phyloP scores from a whole-genome alignment of 2,113 vertebrate genomes.

The Periophthalmus modestus region DNA sequence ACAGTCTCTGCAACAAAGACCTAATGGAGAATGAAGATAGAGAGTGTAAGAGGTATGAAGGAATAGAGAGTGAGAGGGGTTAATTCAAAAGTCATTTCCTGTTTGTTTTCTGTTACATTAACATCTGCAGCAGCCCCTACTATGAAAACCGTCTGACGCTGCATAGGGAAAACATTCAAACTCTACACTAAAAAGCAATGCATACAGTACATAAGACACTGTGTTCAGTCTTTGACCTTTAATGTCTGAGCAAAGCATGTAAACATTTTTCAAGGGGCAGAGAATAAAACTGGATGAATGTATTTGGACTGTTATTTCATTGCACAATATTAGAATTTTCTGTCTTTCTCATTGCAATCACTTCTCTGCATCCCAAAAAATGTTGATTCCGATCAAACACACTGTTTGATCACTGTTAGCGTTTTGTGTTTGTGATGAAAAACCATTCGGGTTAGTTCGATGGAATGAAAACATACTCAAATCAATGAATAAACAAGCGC shows the following conservation, averaged over 20 bases:
- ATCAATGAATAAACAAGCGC: slow-evolving; percentile 8
- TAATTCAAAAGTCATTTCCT: background rate
- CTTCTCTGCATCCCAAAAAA: slow-evolving; percentile 24
- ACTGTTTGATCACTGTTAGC: background rate
- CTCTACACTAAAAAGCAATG: too few relatives aligned
- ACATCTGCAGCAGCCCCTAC: too few relatives aligned
- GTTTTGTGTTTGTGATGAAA: background rate
- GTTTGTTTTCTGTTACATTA: too few relatives aligned
- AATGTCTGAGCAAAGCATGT: background rate
- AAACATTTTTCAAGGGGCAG: background rate
- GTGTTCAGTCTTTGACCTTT: too few relatives aligned
- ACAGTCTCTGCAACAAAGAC: slow-evolving; percentile 85
- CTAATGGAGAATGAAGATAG: slow-evolving; percentile 58
- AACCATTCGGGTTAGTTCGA: slow-evolving; percentile 21
- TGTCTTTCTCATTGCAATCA: background rate
- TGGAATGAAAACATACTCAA: slow-evolving; percentile 15
- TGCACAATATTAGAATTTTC: background rate
- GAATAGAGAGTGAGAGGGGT: background rate
- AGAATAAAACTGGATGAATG: background rate
- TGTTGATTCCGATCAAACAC: slow-evolving; percentile 8
- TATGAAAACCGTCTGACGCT: too few relatives aligned
- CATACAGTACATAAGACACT: too few relatives aligned
- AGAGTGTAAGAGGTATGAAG: background rate
- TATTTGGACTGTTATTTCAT: background rate
- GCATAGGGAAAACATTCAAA: too few relatives aligned